phyloP scores from a whole-genome alignment of 2,113 vertebrate species.

The Ptyas mucosa region DNA sequence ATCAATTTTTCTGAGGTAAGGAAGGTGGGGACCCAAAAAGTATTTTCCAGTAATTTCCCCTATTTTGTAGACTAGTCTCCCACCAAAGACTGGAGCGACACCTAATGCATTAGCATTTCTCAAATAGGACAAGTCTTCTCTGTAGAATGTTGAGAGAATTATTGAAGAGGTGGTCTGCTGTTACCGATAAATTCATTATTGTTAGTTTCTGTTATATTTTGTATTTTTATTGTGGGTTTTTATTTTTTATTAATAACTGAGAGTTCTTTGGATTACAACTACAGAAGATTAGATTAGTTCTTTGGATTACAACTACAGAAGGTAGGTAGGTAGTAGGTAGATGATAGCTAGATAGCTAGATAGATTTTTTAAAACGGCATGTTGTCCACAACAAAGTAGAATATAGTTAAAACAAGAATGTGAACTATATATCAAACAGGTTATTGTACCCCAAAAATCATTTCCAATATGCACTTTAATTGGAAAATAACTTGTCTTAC shows the following conservation, averaged over 20 bases:
- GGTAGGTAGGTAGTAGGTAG: too few relatives aligned
- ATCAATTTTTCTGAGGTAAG: not conserved
- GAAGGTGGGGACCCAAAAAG: not conserved
- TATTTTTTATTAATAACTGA: not conserved
- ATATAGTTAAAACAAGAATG: not conserved
- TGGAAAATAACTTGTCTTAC: not conserved
- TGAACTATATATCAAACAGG: not conserved
- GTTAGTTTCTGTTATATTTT: not conserved
- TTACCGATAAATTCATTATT: not conserved
- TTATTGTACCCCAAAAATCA: not conserved
- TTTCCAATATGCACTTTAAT: not conserved
- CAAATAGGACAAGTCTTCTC: not conserved
- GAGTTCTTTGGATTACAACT: not conserved
- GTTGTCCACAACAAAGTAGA: not conserved
- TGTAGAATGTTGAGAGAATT: not conserved
- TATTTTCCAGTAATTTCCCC: not conserved
- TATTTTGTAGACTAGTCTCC: not conserved
- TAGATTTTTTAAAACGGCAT: not conserved
- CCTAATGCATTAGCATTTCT: not conserved
- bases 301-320: not conserved
- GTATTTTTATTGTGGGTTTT: not conserved
- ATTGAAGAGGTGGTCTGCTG: not conserved
- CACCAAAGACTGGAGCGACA: not conserved
- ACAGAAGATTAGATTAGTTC: not conserved
- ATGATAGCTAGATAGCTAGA: too few relatives aligned